Conservation (phyloP, 2,113 vertebrate genomes). For the Hippoglossus stenolepis region DNA sequence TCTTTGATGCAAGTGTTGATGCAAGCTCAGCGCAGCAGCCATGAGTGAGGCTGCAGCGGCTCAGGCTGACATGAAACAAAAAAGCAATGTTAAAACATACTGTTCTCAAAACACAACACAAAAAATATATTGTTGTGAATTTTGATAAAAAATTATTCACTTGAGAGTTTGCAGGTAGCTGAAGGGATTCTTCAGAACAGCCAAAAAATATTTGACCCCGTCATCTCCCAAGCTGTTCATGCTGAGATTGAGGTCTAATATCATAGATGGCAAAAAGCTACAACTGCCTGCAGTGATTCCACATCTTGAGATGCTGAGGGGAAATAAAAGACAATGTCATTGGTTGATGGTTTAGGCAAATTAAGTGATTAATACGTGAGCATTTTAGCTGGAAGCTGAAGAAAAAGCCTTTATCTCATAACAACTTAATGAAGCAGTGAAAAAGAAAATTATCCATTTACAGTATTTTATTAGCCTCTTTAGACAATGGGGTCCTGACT, state of each 20-base stretch:
- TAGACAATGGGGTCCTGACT: too few species aligned
- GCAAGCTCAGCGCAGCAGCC: conserved; percentile 51
- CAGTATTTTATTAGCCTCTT: too few species aligned
- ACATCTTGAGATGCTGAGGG: conserved; percentile 57
- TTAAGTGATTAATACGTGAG: not conserved
- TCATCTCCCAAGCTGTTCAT: conserved; percentile 56
- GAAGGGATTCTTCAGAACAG: conserved; percentile 36
- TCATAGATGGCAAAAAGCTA: not conserved
- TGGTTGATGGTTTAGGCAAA: too few species aligned
- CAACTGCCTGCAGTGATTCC: conserved; percentile 44
- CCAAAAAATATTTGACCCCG: conserved; percentile 37
- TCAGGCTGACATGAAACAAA: conserved; percentile 48
- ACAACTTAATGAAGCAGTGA: not conserved
- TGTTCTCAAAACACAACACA: not conserved
- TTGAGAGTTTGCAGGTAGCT: conserved; percentile 51
- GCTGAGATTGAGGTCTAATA: conserved; percentile 63
- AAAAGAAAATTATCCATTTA: not conserved
- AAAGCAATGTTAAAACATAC: not conserved
- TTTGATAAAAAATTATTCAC: not conserved
- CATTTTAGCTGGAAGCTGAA: too few species aligned
- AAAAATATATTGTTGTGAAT: not conserved
- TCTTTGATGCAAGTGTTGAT: conserved; percentile 13
- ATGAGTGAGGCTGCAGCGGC: conserved; percentile 51
- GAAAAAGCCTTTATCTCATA: not conserved
- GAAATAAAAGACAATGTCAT: not conserved